Evolutionary conservation across 2,113 vertebrate species (phyloP).

Genomic region (Anguilla rostrata): DNA sequence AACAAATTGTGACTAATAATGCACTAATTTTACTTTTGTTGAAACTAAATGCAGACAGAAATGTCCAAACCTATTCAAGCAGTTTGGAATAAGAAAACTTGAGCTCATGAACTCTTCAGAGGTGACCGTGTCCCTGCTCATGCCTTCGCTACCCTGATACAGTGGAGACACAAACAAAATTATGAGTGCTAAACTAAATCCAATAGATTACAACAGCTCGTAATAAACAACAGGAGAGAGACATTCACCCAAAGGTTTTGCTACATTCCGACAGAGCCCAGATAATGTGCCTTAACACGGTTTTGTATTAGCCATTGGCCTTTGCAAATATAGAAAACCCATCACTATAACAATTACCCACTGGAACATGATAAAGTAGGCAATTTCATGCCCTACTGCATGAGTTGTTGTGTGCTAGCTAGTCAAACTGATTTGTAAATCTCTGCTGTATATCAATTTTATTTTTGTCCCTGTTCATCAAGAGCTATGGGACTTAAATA

Average conservation of each 20-base stretch:
- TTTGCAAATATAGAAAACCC: conserved; percentile 54
- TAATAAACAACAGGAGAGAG: conserved; percentile 36
- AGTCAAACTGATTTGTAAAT: conserved; percentile 60
- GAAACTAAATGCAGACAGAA: not conserved
- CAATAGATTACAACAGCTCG: conserved; percentile 46
- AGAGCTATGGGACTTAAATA: conserved; percentile 30
- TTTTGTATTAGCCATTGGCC: conserved; percentile 45
- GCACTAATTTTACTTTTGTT: too few relatives aligned
- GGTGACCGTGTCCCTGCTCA: not conserved
- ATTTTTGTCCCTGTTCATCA: conserved; percentile 45
- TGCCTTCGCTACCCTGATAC: not conserved
- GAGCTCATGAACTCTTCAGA: not conserved
- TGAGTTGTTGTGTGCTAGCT: conserved; percentile 60
- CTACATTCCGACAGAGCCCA: conserved; percentile 37
- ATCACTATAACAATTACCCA: conserved; percentile 66
- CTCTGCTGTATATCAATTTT: conserved; percentile 55
- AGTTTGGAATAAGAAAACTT: not conserved
- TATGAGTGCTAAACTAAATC: conserved; percentile 46
- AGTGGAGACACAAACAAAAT: conserved; percentile 27
- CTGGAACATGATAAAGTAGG: conserved; percentile 66
- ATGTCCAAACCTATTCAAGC: not conserved
- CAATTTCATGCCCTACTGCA: conserved; percentile 73
- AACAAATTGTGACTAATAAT: too few relatives aligned
- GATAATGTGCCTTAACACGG: conserved; percentile 41
- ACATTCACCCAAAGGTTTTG: conserved; percentile 48